These are phyloP conservation scores for Schizopygopsis malacanthus DNA, from an alignment of 2,797 vertebrate species.

Conservation along the genomic window DNA sequence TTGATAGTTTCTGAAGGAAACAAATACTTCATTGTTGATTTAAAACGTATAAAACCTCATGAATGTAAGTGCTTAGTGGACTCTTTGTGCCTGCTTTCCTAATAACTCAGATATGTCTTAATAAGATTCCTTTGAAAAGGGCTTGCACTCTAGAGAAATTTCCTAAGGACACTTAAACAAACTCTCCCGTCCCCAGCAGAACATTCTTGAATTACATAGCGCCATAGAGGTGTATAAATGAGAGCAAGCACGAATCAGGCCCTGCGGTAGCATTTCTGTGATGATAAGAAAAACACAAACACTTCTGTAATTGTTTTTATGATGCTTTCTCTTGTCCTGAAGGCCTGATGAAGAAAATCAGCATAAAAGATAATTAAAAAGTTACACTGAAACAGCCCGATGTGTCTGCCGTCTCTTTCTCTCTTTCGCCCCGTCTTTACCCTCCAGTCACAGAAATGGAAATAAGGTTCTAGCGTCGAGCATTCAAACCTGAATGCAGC, in stretches of 20 bases:
- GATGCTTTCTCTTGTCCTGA: conserved; percentile 50
- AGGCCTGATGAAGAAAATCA: conserved; percentile 59
- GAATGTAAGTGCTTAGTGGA: conserved; percentile 15
- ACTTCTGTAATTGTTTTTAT: conserved; percentile 63
- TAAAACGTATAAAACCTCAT: conserved; percentile 2
- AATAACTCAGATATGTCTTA: conserved; percentile 38
- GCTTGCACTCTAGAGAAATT: conserved; percentile 28
- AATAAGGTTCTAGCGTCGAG: conserved; percentile 31
- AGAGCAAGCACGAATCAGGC: not conserved
- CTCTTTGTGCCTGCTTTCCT: conserved; percentile 21
- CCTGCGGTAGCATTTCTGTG: conserved; percentile 47
- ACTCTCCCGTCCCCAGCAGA: conserved; percentile 1
- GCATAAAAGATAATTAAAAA: conserved; percentile 66
- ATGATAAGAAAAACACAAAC: conserved; percentile 57
- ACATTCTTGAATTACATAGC: conserved; percentile 22
- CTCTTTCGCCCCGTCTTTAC: conserved; percentile 24
- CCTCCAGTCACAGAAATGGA: conserved; percentile 56
- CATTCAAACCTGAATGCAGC: conserved; percentile 48
- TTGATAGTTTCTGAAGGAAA: not conserved
- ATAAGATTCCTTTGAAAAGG: conserved; percentile 42
- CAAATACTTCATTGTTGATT: conserved; percentile 8
- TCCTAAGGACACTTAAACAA: conserved; percentile 33
- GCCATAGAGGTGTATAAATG: conserved; percentile 14
- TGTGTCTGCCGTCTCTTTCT: conserved; percentile 22
- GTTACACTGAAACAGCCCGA: conserved; percentile 49